These are phyloP conservation scores for Helarctos malayanus DNA, from an alignment of 2,797 vertebrate species.

Conservation along the genomic window DNA sequence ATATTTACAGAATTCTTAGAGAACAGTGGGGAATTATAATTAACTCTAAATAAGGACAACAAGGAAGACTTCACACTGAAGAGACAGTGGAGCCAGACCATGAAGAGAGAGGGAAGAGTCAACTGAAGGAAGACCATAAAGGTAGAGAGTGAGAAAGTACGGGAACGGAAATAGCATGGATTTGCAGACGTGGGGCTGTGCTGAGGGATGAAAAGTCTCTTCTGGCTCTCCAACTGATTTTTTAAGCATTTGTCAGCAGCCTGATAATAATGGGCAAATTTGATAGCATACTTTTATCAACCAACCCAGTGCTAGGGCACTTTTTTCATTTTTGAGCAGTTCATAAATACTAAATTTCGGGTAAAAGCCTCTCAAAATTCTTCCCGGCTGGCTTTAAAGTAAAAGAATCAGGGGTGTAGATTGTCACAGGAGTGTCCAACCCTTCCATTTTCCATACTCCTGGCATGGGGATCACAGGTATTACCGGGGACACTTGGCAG, in stretches of 20 bases:
- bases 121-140: background rate
- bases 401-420: background rate
- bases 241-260: slow-evolving; percentile 17
- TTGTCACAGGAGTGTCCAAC: background rate
- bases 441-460: background rate
- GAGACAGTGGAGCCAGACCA: background rate
- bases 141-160: background rate
- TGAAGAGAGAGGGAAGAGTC: background rate
- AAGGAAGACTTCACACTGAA: background rate
- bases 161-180: background rate
- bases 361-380: slow-evolving; percentile 30
- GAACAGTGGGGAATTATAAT: background rate
- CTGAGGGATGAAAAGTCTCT: background rate
- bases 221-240: background rate
- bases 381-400: background rate
- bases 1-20: background rate
- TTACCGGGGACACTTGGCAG: background rate
- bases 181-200: background rate
- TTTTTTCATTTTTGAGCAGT: slow-evolving; percentile 1
- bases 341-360: slow-evolving; percentile 53
- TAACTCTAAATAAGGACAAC: slow-evolving; percentile 11
- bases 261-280: slow-evolving; percentile 42
- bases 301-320: no score
- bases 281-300: slow-evolving; percentile 4
- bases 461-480: background rate